Evolutionary conservation across 2,888 invertebrate species (phyloP), one percentile per base, ranked within the genome.

Genomic region (Hetaerina titia): DNA sequence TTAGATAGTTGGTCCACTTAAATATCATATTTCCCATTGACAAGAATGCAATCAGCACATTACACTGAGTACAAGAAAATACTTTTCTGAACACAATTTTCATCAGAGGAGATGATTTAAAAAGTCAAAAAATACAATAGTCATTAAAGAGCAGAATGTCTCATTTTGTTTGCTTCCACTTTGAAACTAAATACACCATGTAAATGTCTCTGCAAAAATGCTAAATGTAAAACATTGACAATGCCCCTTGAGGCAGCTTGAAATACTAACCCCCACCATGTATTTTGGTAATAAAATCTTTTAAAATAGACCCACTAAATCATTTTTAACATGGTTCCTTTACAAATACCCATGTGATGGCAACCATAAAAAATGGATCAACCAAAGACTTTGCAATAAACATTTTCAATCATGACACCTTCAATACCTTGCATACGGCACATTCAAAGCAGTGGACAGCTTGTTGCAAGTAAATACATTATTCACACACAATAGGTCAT

Each of bases 81-180:
- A 92, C 89, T 92, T 92, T 92, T 74, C 92, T 92, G 92, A 92
- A 92, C 92, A 92, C 92, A 92, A 92, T 69, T 92, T 45, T 92
- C 92, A 92, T 64, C 64, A 69, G 81, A 81, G 69, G 45, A 74
- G 63, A 69, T 69, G n/a, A 92, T 92, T n/a, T 56, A 69, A 92
- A 22, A 69, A 92, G 69, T 92, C 57, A 92, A 69, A 69, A 92
- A 92, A 90, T 90, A 90, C 90, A 90, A 81, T 17, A 60, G 64
- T 90, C 64, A 90, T 90, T 63, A 90, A 90, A 45, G 31, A 64
- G 64, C 64, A 90, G 64, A 13, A 90, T 92, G 69, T 69, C 69
- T 92, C 22, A 56, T 92, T 57, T 69, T 57, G n/a, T 69, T 57
- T 90, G 22, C 58, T 57, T 90, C 64, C 90, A 90, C 90, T 64